A percentile compares a stretch with the other conserved stretches of the same genome.
phyloP scores from a whole-genome alignment of 2,113 vertebrate species.

The Ondatra zibethicus region DNA sequence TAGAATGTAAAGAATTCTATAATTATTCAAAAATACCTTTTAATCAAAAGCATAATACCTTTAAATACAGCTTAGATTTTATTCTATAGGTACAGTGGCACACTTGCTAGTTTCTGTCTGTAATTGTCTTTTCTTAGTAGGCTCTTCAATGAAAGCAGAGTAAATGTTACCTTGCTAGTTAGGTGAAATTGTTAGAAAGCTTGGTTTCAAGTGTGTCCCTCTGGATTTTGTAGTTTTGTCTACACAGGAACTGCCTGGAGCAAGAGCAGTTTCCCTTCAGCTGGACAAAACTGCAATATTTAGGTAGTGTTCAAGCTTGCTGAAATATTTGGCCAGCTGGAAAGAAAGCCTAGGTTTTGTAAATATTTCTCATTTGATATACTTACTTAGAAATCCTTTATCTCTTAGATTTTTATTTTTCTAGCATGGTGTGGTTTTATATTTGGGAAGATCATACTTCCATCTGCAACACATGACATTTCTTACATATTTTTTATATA shows the following conservation, averaged over 20 bases:
- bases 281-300: neutral
- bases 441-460: slow-evolving; percentile 2
- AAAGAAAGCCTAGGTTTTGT: slow-evolving; percentile 53
- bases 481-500: slow-evolving; percentile 3
- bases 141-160: neutral
- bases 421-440: neutral
- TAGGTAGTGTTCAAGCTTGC: slow-evolving; percentile 34
- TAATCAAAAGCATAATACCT: neutral
- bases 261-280: slow-evolving; percentile 47
- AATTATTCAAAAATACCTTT: slow-evolving; percentile 14
- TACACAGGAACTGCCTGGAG: slow-evolving; percentile 48
- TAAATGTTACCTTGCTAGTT: neutral
- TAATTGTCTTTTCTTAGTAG: neutral
- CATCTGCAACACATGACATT: slow-evolving; percentile 30
- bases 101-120: neutral
- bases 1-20: slow-evolving; percentile 50
- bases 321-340: slow-evolving; percentile 5
- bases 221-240: slow-evolving; percentile 53
- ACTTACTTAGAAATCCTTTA: slow-evolving; percentile 56
- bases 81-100: neutral
- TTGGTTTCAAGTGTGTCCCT: slow-evolving; percentile 6
- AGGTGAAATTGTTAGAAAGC: slow-evolving; percentile 3
- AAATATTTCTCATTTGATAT: slow-evolving; percentile 56
- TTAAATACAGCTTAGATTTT: slow-evolving; percentile 16
- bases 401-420: slow-evolving; percentile 49